Base-by-base conservation (phyloP, 2,113 vertebrate genomes). In the Sinocyclocheilus rhinocerous region DNA sequence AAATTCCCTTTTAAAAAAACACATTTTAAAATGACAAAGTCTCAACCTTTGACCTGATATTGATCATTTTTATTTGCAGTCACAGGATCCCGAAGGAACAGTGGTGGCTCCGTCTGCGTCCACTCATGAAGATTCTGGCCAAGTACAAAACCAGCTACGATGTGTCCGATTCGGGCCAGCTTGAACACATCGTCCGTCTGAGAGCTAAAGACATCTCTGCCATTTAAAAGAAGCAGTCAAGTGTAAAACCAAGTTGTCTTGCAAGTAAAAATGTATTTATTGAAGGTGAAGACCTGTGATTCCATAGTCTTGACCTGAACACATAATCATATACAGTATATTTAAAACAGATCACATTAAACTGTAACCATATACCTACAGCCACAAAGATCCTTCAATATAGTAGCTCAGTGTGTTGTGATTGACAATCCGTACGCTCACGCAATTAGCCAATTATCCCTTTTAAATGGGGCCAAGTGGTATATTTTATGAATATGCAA, bases 51-150 rank as follows among this genome's bases (percentile, higher is more conserved):
- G n/a, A n/a, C n/a, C n/a, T n/a, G n/a, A n/a, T n/a, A n/a, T n/a
- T n/a, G n/a, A n/a, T n/a, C n/a, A n/a, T n/a, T n/a, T 48, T 75
- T 10, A n/a, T 20, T 11, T 13, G 10, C 93, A 99, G 98, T 87
- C 98, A 99, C 93, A 92, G 98, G 89, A 99, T 99, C 88, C 97
- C 98, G 0, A 96, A 95, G 90, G 95, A 98, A 88, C 98, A 99
- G 81, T 99, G 98, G 98, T 99, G 98, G 98, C 93, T 99, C 90
- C 98, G 97, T 90, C 95, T 99, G 50, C 95, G 97, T 1, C 97
- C 97, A 0, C 93, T 99, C 89, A 98, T 99, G 97, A 99, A 99
- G 86, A 99, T 99, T 91, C 89, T 99, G 91, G 97, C 97, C 93
- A 99, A 99, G 90, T 99, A 99, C 91, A 96, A 97, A 93, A 96